These are phyloP conservation scores for Bungarus multicinctus DNA, from an alignment of 2,113 vertebrate genomes.

Conservation along the genomic window DNA sequence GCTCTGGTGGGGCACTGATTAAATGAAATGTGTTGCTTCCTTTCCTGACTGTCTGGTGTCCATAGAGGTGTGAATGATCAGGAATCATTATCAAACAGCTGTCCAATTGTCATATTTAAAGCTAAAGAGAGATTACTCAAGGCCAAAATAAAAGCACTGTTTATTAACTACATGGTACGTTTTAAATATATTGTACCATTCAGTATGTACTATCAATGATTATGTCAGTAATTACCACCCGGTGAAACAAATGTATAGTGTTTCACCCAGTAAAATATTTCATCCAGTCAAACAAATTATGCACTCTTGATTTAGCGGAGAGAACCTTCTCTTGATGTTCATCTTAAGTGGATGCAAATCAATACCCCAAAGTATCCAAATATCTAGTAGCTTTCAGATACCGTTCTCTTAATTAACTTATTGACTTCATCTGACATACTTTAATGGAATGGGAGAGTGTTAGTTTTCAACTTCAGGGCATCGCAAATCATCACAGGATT, in stretches of 20 bases:
- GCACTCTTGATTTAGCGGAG: background rate
- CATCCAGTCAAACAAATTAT: background rate
- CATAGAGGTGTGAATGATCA: background rate
- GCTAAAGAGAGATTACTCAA: background rate
- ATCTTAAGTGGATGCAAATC: background rate
- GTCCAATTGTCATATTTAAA: background rate
- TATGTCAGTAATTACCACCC: background rate
- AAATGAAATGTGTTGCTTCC: background rate
- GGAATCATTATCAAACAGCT: background rate
- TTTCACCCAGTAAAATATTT: background rate
- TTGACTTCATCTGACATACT: background rate
- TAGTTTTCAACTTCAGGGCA: background rate
- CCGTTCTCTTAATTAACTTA: background rate
- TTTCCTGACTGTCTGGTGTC: background rate
- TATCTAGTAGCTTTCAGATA: background rate
- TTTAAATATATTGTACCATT: background rate
- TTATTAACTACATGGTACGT: background rate
- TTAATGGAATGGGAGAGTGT: background rate
- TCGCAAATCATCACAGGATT: background rate
- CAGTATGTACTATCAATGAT: background rate
- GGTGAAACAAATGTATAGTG: background rate
- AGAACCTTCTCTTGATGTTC: background rate
- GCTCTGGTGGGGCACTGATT: background rate
- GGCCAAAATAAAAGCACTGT: background rate
- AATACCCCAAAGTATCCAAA: background rate